Percentiles rank a stretch among this genome's conserved stretches.
Evolutionary conservation across 1,140 invertebrate species (phyloP).

Genomic region (Drosophila bipectinata): DNA sequence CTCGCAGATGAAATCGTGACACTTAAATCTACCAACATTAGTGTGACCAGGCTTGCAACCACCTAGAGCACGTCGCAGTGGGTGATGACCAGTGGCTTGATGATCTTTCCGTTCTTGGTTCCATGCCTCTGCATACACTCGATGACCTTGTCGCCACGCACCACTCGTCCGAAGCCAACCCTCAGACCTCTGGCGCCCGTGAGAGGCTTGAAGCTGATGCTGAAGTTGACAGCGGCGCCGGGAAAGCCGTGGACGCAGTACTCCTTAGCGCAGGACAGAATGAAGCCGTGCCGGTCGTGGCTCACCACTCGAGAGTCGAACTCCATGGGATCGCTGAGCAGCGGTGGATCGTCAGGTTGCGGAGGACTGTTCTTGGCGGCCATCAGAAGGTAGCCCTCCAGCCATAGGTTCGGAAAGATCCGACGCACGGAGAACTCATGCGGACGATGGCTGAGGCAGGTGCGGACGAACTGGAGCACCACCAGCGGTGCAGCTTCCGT

Average conservation of each 20-base stretch:
- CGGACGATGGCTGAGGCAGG: constrained; percentile 23
- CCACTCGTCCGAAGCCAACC: constrained; percentile 57
- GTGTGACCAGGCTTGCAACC: too few species aligned
- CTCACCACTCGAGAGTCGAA: constrained; percentile 46
- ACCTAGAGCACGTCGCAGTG: constrained; percentile 39
- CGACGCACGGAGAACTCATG: constrained; percentile 43
- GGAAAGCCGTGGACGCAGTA: constrained; percentile 49
- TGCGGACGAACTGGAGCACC: constrained; percentile 58
- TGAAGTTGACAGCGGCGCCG: constrained; percentile 47
- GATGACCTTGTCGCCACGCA: constrained; percentile 44
- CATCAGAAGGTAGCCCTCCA: constrained; percentile 45
- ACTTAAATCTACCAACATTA: too few species aligned
- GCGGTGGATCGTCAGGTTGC: background rate
- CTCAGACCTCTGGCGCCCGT: constrained; percentile 49
- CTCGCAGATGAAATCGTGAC: too few species aligned
- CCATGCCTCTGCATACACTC: constrained; percentile 38
- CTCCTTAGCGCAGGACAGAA: constrained; percentile 50
- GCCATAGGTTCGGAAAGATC: constrained; percentile 50
- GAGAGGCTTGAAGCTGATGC: constrained; percentile 60
- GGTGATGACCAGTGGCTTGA: constrained; percentile 28
- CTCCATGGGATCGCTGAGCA: constrained; percentile 33
- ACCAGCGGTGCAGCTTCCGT: constrained; percentile 60
- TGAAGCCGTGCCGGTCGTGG: constrained; percentile 22
- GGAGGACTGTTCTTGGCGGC: background rate
- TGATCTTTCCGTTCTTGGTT: constrained; percentile 51